A percentile compares a stretch with the other conserved stretches of the same genome.
These are phyloP conservation scores for Berghia stephanieae DNA, from an alignment of 1,140 invertebrate genomes.

Conservation along the genomic window DNA sequence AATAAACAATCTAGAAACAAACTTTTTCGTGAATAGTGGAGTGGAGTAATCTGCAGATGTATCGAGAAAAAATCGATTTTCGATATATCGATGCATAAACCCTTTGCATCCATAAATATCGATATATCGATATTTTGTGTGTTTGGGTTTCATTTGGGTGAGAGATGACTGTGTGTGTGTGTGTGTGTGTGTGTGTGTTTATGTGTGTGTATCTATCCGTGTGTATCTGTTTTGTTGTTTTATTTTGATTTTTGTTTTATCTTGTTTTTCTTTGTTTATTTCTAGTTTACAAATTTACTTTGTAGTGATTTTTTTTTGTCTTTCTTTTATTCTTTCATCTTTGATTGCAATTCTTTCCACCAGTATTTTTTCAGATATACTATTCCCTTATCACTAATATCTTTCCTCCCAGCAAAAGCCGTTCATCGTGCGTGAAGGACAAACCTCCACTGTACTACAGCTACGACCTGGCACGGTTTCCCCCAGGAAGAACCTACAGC, in stretches of 20 bases:
- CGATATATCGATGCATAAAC: no score
- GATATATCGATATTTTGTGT: background rate
- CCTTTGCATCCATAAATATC: no score
- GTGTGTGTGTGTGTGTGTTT: conserved; percentile 10
- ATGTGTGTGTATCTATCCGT: background rate
- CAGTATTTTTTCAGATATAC: background rate
- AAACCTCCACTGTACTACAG: conserved; percentile 33
- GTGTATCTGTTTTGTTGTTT: background rate
- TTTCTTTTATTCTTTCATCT: background rate
- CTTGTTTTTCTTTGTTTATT: no score
- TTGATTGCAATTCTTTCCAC: background rate
- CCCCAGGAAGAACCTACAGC: conserved; percentile 35
- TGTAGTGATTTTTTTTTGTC: background rate
- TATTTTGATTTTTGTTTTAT: no score
- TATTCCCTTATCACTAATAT: background rate
- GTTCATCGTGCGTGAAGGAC: conserved; percentile 37
- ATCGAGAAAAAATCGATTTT: background rate
- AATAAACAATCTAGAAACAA: no score
- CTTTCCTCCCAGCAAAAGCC: background rate
- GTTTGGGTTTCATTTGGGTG: background rate
- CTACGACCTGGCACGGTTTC: conserved; percentile 35
- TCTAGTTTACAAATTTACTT: background rate
- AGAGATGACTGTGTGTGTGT: conserved; percentile 15
- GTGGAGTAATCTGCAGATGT: no score
- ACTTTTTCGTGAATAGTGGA: no score